These are phyloP conservation scores for Amblyopsis hoosieri DNA, from an alignment of 2,797 vertebrate genomes.

Conservation along the genomic window DNA sequence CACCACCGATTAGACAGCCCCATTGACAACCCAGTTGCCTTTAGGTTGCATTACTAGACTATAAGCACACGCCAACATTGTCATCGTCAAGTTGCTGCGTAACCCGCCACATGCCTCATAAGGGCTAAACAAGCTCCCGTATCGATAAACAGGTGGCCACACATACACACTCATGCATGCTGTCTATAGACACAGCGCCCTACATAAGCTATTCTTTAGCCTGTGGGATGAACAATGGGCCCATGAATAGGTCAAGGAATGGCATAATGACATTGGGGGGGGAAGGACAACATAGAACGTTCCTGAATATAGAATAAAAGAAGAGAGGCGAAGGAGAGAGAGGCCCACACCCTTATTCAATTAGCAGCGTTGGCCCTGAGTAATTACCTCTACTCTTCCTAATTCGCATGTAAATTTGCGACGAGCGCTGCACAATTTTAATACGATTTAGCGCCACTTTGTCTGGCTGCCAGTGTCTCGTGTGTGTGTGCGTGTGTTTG, in stretches of 20 bases:
- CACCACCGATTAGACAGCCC: no score
- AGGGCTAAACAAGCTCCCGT: no score
- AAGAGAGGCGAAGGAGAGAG: constrained; percentile 57
- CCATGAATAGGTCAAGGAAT: constrained; percentile 64
- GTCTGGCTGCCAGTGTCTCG: constrained; percentile 69
- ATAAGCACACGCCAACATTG: background rate
- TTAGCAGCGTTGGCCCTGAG: constrained; percentile 70
- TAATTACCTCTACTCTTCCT: constrained; percentile 79
- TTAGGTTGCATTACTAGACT: no score
- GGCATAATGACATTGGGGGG: constrained; percentile 72
- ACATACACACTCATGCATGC: constrained; percentile 6
- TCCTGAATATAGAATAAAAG: constrained; percentile 56
- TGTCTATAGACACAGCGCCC: constrained; percentile 16
- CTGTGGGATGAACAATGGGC: constrained; percentile 38
- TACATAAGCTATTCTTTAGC: constrained; percentile 29
- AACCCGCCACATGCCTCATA: no score
- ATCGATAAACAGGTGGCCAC: no score
- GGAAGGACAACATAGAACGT: constrained; percentile 36
- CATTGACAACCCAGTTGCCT: no score
- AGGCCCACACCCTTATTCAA: constrained; percentile 75
- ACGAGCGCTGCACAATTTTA: constrained; percentile 78
- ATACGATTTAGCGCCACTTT: constrained; percentile 77
- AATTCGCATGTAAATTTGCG: constrained; percentile 80
- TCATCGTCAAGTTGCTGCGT: constrained; percentile 12
- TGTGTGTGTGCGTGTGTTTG: constrained; percentile 1